Conservation (phyloP, 2,888 invertebrate species). For the Augochlorella aurata region DNA sequence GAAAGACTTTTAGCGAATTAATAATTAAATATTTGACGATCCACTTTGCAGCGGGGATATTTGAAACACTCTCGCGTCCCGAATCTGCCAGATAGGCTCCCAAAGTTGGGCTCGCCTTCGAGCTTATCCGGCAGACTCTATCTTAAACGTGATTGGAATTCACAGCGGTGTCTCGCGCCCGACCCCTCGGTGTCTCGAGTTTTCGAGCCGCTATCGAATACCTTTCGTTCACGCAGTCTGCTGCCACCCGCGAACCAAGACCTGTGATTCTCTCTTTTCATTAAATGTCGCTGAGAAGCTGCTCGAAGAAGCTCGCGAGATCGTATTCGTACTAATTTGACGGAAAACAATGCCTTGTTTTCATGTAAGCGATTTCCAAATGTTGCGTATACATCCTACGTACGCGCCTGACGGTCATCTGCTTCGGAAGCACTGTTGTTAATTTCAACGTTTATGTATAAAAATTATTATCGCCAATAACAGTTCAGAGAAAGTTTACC, state of each 20-base stretch:
- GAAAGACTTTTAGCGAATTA: background rate
- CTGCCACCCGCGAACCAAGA: background rate
- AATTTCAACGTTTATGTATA: no score
- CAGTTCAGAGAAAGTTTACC: no score
- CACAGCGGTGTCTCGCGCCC: background rate
- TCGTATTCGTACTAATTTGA: no score
- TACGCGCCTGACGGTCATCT: no score
- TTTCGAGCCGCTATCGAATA: background rate
- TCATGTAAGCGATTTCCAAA: no score
- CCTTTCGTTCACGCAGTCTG: background rate
- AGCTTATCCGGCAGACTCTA: background rate
- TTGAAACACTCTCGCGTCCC: background rate
- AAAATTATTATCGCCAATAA: no score
- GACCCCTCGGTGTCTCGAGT: background rate
- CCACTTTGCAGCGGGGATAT: background rate
- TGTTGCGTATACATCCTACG: no score
- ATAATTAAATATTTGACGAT: background rate
- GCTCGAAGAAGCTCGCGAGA: background rate
- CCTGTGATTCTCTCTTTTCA: background rate
- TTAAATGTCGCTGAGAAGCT: background rate
- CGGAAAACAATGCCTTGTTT: no score
- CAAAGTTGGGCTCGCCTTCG: background rate
- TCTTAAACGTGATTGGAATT: constrained; percentile 10
- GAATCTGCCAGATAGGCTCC: background rate
- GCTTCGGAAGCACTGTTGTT: no score